Percentiles rank a stretch among this genome's conserved stretches.
Evolutionary conservation across 2,888 invertebrate species (phyloP).

Genomic region (Caenorhabditis becei): DNA sequence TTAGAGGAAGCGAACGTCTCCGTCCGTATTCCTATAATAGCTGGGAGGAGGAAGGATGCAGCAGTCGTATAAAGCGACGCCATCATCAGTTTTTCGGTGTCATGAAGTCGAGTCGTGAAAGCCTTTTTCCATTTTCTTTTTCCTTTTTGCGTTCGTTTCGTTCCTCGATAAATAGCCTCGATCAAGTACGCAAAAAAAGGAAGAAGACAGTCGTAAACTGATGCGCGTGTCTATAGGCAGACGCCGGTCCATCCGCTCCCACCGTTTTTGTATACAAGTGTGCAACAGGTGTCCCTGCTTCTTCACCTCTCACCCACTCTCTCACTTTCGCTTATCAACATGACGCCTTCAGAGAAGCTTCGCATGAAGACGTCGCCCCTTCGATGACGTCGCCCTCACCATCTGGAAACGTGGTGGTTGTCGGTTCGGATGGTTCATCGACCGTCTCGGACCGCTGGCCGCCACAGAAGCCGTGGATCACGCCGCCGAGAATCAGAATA

Average conservation of each 20-base stretch:
- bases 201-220: slow-evolving; percentile 50
- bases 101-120: slow-evolving; percentile 18
- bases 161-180: slow-evolving; percentile 56
- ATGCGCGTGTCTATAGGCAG: slow-evolving; percentile 35
- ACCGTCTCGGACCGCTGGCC: slow-evolving; percentile 51
- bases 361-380: slow-evolving; percentile 43
- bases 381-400: slow-evolving; percentile 57
- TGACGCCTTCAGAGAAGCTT: slow-evolving; percentile 13
- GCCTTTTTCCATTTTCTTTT: slow-evolving; percentile 17
- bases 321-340: neutral
- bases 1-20: slow-evolving; percentile 29
- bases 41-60: slow-evolving; percentile 9
- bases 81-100: slow-evolving; percentile 38
- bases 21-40: slow-evolving; percentile 50
- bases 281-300: slow-evolving; percentile 34
- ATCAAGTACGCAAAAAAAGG: slow-evolving; percentile 49
- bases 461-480: slow-evolving; percentile 50
- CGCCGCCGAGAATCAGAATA: slow-evolving; percentile 52
- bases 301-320: slow-evolving; percentile 19
- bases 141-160: slow-evolving; percentile 29
- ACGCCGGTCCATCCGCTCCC: neutral
- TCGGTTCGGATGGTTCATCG: slow-evolving; percentile 52
- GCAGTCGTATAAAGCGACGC: slow-evolving; percentile 54
- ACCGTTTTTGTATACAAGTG: slow-evolving; percentile 38
- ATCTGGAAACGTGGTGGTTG: slow-evolving; percentile 56